Base-by-base conservation (phyloP, 2,888 invertebrate genomes). In the Zaprionus bogoriensis region DNA sequence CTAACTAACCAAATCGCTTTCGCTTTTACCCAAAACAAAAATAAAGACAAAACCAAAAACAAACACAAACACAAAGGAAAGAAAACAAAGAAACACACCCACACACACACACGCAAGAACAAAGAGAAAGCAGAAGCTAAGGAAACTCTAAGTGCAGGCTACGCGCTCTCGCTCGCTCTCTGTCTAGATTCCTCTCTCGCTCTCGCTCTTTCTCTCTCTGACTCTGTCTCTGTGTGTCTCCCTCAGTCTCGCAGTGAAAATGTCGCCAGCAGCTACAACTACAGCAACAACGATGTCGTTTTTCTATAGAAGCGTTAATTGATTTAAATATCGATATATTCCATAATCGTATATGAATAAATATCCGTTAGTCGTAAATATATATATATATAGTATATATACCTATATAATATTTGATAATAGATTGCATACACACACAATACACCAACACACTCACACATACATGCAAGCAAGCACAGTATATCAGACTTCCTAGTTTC, bases 1-100 rank as follows among this genome's bases (percentile, higher is more conserved):
- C 51, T 65, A 39, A 65, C 41, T 58, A 53, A 23, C 53, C 57
- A 72, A 74, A 54, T 59, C 69, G 77, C 81, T 77, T 70, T 61
- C 59, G 77, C 81, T 80, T 77, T 68, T 70, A 71, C 32, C 42
- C 59, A 57, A 30, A 45, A 55, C n/a, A 53, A 36, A 50, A 38
- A 64, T 6, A 30, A 41, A 39, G 19, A 23, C 19, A 42, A 44
- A 44, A 23, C 52, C 7, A n/a, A 28, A 32, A 12, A 25, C n/a
- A 41, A 10, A 39, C 22, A 42, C 10, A 22, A 19, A 20, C 6
- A 6, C 23, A 23, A 6, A 23, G 27, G 27, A 54, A 48, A 38
- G 45, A 30, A 61, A 9, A 22, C 28, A 42, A 25, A 14, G n/a
- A n/a, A n/a, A n/a, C n/a, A n/a, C n/a, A n/a, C n/a, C n/a, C n/a